Evolutionary conservation across 2,797 vertebrate genomes (phyloP), one percentile per base, ranked within the genome.

Genomic region (Pseudochirops cupreus): DNA sequence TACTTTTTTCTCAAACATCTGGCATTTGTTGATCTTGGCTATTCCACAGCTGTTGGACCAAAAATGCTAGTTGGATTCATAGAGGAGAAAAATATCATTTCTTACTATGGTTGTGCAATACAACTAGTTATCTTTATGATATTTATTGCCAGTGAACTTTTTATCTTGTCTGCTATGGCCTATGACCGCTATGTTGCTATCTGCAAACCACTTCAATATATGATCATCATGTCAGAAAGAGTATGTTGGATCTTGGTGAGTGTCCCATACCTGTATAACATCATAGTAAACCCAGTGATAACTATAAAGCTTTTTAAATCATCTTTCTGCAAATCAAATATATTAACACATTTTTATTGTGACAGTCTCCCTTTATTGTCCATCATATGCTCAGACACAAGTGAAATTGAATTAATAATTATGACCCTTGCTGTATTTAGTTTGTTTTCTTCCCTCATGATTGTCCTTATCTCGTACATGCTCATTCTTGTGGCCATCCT

Each of bases 1-100:
- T 98, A 98, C 58, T 98, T 97, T 59, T 98, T 97, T 21, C 93
- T 97, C 24, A 95, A 92, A n/a, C 92, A 96, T 12, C 56, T 96
- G 56, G 93, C 95, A 58, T 39, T 97, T 50, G 94, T 87, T 95
- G 95, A 97, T 59, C 52, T 96, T 29, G 93, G 94, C 7, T 97
- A 94, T 52, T 97, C 96, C 53, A 96, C 94, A 26, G 33, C 93
- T 5, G 28, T 95, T 10, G 92, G 94, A 28, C 97, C 97, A 39
- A 93, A 94, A 91, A 89, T 94, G 52, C 33, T 97, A 29, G 46
- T 56, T 52, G 93, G 55, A 53, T 54, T 97, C 91, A 21, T 87
- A 13, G 39, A 3, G 7, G 13, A 87, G 46, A 59, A 89, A 4
- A 29, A 62, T 26, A 33, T 33, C 3, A 96, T 97, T n/a, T 91